Conservation (phyloP, 2,113 vertebrate genomes). For the Pithys albifrons region DNA sequence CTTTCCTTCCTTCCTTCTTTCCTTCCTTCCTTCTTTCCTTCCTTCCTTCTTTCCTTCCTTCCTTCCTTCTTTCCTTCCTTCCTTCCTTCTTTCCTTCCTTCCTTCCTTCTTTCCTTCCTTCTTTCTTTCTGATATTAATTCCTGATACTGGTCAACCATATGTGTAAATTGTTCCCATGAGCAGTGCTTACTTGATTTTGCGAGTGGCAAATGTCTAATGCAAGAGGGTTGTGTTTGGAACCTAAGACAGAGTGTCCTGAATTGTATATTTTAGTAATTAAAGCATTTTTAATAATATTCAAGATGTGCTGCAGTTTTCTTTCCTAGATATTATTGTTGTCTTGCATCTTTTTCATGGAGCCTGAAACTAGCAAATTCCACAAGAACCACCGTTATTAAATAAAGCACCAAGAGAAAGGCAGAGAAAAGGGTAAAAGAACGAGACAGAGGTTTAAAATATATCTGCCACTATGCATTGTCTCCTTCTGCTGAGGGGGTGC, state of each 20-base stretch:
- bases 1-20: too few relatives aligned
- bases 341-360: neutral
- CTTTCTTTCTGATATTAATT: conserved; percentile 3
- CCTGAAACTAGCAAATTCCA: neutral
- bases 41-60: too few relatives aligned
- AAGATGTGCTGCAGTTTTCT: neutral
- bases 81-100: too few relatives aligned
- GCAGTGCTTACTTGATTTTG: neutral
- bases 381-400: neutral
- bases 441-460: neutral
- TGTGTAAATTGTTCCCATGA: neutral
- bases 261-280: conserved; percentile 74
- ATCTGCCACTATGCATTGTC: neutral
- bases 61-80: too few relatives aligned
- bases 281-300: conserved; percentile 67
- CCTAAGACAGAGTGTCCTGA: neutral
- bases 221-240: conserved; percentile 23
- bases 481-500: neutral
- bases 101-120: too few relatives aligned
- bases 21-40: too few relatives aligned
- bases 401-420: neutral
- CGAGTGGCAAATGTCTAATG: neutral
- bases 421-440: neutral
- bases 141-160: neutral
- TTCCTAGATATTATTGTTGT: neutral